Percentiles rank a stretch among this genome's conserved stretches.
Conservation (phyloP, 2,797 vertebrate species). For the Siniperca obscura region DNA sequence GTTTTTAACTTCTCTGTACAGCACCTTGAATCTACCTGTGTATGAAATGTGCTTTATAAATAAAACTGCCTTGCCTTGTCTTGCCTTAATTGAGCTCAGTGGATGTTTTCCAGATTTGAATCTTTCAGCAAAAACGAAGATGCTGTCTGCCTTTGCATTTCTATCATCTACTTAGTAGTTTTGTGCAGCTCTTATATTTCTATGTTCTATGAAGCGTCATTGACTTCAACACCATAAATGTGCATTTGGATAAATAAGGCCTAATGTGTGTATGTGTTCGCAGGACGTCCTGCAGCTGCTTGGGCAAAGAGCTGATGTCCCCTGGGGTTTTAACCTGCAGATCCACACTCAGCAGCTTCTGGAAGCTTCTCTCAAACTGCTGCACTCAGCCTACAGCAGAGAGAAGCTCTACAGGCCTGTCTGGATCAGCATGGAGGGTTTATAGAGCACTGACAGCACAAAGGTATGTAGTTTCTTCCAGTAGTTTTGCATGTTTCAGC, state of each 20-base stretch:
- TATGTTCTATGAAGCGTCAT: background rate
- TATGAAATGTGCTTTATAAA: no score
- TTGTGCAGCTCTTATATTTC: background rate
- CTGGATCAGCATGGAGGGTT: slow-evolving; percentile 84
- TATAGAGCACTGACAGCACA: slow-evolving; percentile 62
- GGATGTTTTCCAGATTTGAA: background rate
- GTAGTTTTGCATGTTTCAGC: background rate
- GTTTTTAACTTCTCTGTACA: no score
- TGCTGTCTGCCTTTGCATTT: background rate
- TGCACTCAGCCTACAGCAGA: slow-evolving; percentile 68
- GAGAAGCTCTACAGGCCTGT: slow-evolving; percentile 78
- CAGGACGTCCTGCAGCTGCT: slow-evolving; percentile 78
- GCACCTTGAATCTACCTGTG: no score
- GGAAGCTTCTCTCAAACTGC: slow-evolving; percentile 74
- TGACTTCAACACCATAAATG: background rate
- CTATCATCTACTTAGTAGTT: background rate
- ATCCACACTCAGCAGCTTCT: slow-evolving; percentile 77
- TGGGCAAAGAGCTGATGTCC: slow-evolving; percentile 22
- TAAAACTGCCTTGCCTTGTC: no score
- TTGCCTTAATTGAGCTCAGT: background rate
- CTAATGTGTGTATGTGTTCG: slow-evolving; percentile 12
- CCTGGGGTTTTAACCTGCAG: slow-evolving; percentile 82
- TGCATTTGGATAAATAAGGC: background rate
- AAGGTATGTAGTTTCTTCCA: slow-evolving; percentile 21
- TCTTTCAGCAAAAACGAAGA: no score